Evolutionary conservation across 2,888 invertebrate species (phyloP).

Genomic region (Thecophora atra): DNA sequence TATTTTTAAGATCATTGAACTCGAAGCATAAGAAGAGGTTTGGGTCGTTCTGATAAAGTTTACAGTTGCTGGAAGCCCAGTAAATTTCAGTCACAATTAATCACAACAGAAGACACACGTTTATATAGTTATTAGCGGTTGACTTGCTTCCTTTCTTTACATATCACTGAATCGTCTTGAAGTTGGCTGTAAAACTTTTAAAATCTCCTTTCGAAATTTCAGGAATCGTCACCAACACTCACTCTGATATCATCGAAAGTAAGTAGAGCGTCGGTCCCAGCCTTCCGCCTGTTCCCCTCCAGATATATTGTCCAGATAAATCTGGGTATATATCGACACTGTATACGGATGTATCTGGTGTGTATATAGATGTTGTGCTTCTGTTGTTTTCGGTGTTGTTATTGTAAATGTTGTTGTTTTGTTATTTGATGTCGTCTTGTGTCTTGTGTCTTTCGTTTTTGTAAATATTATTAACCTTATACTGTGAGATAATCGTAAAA

Average conservation of each 20-base stretch:
- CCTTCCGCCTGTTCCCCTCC: not conserved
- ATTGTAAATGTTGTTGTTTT: conserved; percentile 28
- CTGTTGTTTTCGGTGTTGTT: conserved; percentile 22
- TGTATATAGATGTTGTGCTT: conserved; percentile 13
- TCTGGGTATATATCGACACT: conserved; percentile 21
- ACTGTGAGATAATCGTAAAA: no score
- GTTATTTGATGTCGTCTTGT: conserved; percentile 22
- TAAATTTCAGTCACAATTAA: no score
- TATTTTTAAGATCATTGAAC: no score
- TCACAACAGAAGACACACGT: no score
- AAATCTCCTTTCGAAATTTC: conserved; percentile 62
- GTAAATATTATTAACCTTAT: not conserved
- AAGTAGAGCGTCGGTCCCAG: conserved; percentile 64
- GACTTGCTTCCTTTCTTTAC: no score
- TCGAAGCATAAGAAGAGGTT: no score
- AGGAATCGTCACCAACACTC: conserved; percentile 82
- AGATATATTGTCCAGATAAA: not conserved
- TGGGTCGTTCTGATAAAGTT: no score
- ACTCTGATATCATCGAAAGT: conserved; percentile 82
- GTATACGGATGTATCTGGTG: conserved; percentile 14
- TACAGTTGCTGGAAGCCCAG: no score
- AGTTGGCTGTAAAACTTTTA: conserved; percentile 21
- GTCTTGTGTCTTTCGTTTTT: not conserved
- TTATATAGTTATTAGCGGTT: no score
- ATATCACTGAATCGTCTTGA: no score